phyloP scores from a whole-genome alignment of 2,888 invertebrate species.

The Hyalella azteca region DNA sequence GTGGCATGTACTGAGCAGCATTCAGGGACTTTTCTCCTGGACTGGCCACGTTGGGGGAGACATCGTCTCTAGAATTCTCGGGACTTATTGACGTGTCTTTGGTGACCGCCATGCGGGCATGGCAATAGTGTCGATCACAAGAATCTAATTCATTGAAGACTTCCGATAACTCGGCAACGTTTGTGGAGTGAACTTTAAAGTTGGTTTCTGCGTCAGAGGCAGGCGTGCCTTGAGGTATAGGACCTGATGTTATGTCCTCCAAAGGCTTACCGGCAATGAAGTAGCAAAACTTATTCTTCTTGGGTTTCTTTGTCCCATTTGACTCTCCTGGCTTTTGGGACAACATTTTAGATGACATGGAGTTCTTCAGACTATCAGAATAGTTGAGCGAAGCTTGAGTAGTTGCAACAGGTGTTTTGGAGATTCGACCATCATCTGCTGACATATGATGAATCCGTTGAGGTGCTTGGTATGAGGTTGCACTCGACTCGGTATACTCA shows the following conservation, averaged over 20 bases:
- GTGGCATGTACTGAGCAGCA: neutral
- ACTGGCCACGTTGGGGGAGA: no score
- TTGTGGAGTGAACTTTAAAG: neutral
- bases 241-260: neutral
- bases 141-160: constrained; percentile 14
- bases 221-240: neutral
- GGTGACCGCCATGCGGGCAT: no score
- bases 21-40: neutral
- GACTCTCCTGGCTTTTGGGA: neutral
- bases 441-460: no score
- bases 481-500: no score
- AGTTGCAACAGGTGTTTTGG: neutral
- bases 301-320: neutral
- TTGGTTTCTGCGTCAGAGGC: neutral
- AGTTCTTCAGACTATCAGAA: neutral
- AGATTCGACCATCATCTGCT: no score
- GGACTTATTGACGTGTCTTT: no score
- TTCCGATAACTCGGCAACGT: neutral
- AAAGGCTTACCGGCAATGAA: neutral
- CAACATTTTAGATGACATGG: neutral
- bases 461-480: no score
- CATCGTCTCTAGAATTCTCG: no score
- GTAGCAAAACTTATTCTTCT: constrained; percentile 10
- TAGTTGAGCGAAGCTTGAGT: neutral
- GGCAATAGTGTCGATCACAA: neutral